Conservation (phyloP, 2,113 vertebrate genomes). For the Carollia perspicillata region DNA sequence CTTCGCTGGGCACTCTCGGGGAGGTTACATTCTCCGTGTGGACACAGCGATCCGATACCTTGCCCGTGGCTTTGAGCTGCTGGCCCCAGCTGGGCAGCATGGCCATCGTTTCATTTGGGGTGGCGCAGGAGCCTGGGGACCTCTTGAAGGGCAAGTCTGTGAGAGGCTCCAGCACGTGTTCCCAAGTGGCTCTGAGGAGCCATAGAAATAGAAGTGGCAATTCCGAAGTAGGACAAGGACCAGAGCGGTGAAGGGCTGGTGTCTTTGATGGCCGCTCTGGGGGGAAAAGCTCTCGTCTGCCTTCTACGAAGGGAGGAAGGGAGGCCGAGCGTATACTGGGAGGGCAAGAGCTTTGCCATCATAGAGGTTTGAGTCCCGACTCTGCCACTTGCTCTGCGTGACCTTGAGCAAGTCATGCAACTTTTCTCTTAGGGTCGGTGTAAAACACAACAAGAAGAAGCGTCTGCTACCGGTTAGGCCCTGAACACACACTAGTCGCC, state of each 20-base stretch:
- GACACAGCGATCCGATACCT: not conserved
- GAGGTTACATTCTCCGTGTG: not conserved
- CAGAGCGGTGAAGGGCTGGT: rapidly evolving
- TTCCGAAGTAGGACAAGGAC: not conserved
- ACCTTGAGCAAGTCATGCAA: not conserved
- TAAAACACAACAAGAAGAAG: not conserved
- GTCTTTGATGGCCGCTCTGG: not conserved
- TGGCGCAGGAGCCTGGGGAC: rapidly evolving
- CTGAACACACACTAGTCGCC: too few species aligned
- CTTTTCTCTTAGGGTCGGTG: not conserved
- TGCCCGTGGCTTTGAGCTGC: not conserved
- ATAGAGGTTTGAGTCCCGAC: not conserved
- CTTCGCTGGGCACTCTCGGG: not conserved
- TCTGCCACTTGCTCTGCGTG: not conserved
- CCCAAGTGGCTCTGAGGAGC: not conserved
- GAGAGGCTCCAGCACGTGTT: not conserved
- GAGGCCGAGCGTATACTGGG: rapidly evolving
- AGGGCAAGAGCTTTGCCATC: not conserved
- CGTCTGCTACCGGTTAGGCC: not conserved
- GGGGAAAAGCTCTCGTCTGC: not conserved
- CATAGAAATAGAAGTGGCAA: not conserved
- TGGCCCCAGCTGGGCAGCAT: not conserved
- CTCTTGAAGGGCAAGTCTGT: not conserved
- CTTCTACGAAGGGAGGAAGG: not conserved
- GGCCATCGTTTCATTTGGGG: not conserved